Conservation (phyloP, 1,140 invertebrate genomes). For the Drosophila sulfurigaster region DNA sequence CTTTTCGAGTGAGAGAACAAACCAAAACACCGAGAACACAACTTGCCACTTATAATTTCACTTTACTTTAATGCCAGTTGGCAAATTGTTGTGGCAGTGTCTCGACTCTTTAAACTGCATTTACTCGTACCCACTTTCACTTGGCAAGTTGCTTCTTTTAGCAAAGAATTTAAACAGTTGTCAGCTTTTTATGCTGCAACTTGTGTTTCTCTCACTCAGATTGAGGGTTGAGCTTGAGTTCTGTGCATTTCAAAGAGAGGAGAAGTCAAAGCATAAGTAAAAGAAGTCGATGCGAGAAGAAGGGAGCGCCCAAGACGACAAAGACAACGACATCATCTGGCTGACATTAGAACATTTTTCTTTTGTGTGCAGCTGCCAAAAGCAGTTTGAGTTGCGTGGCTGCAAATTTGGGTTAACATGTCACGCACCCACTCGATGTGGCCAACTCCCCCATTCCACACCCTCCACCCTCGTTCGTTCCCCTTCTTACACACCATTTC, state of each 20-base stretch:
- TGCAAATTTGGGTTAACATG: slow-evolving; percentile 84
- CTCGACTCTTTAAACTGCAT: slow-evolving; percentile 58
- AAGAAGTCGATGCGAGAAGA: slow-evolving; percentile 1
- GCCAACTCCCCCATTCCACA: neutral
- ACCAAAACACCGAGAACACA: slow-evolving; percentile 36
- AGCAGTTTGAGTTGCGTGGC: slow-evolving; percentile 71
- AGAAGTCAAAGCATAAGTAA: neutral
- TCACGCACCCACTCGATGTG: slow-evolving; percentile 62
- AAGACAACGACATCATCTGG: slow-evolving; percentile 62
- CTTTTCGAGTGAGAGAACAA: slow-evolving; percentile 27
- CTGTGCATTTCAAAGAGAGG: neutral
- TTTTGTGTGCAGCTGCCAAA: slow-evolving; percentile 77
- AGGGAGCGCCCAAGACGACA: slow-evolving; percentile 6
- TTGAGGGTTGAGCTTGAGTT: slow-evolving; percentile 44
- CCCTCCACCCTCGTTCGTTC: neutral
- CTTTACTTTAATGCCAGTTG: slow-evolving; percentile 53
- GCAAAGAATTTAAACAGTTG: slow-evolving; percentile 48
- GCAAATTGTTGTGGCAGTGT: slow-evolving; percentile 44
- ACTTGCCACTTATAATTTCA: slow-evolving; percentile 35
- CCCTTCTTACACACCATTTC: too few relatives aligned
- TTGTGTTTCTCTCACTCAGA: slow-evolving; percentile 26
- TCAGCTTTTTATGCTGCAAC: slow-evolving; percentile 49
- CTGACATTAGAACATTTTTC: slow-evolving; percentile 75
- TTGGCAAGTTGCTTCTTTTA: slow-evolving; percentile 23
- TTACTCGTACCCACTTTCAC: slow-evolving; percentile 24